phyloP scores from a whole-genome alignment of 2,113 vertebrate genomes.

The Phasianus colchicus region DNA sequence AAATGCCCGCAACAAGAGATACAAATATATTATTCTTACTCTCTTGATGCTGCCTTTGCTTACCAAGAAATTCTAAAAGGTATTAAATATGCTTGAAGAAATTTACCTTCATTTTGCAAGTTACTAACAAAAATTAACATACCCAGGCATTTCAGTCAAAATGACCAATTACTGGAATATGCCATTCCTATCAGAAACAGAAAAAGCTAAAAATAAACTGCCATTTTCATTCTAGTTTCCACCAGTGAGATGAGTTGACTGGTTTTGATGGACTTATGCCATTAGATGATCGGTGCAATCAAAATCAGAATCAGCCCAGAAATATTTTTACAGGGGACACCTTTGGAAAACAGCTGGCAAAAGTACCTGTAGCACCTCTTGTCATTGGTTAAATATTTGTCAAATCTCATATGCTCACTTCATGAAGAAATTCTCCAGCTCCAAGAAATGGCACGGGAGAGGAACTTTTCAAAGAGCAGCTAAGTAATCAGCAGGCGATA shows the following conservation, averaged over 20 bases:
- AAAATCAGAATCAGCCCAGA: background rate
- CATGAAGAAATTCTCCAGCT: background rate
- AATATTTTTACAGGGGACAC: background rate
- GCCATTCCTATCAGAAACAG: background rate
- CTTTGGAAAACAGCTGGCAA: background rate
- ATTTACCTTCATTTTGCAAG: background rate
- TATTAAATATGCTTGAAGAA: background rate
- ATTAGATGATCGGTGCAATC: background rate
- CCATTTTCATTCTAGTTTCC: background rate
- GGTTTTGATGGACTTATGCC: background rate
- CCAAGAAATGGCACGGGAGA: background rate
- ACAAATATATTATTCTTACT: background rate
- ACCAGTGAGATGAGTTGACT: background rate
- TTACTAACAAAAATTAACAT: background rate
- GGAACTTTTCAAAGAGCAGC: background rate
- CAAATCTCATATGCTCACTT: background rate
- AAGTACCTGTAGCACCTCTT: background rate
- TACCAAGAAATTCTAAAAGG: background rate
- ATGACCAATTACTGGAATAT: no score
- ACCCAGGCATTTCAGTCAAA: background rate
- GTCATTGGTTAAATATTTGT: background rate
- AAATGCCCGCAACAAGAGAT: slow-evolving; percentile 16
- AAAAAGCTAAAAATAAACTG: background rate
- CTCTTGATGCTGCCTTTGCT: background rate
- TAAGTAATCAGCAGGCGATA: slow-evolving; percentile 30